Conservation (phyloP, 2,797 vertebrate species). For the Vireo griseus region DNA sequence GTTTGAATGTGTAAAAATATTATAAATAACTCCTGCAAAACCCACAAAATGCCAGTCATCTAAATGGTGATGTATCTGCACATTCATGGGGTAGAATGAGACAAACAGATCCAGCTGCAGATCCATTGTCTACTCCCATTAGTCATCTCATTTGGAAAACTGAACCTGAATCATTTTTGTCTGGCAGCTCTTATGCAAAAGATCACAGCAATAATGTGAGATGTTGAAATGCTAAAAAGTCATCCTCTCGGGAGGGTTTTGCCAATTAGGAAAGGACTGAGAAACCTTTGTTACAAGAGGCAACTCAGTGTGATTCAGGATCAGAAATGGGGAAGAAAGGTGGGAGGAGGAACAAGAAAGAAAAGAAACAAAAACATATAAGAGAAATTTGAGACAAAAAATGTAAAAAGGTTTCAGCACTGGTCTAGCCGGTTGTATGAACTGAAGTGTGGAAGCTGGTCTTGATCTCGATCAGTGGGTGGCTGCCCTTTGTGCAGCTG, state of each 20-base stretch:
- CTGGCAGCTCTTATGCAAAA: slow-evolving; percentile 27
- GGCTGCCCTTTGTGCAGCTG: background rate
- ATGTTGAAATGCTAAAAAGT: slow-evolving; percentile 59
- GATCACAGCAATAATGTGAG: slow-evolving; percentile 53
- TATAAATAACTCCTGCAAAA: slow-evolving; percentile 47
- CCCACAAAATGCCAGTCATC: slow-evolving; percentile 41
- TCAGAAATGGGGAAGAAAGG: slow-evolving; percentile 41
- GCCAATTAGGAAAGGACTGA: slow-evolving; percentile 59
- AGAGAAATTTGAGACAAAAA: background rate
- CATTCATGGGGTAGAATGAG: slow-evolving; percentile 7
- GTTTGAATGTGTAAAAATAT: slow-evolving; percentile 52
- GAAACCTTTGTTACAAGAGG: slow-evolving; percentile 19
- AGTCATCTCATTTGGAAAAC: slow-evolving; percentile 58
- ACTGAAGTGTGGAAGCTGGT: background rate
- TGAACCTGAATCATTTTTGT: slow-evolving; percentile 37
- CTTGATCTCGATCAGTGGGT: background rate
- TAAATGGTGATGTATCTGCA: slow-evolving; percentile 22
- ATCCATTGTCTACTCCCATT: slow-evolving; percentile 27
- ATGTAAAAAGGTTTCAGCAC: background rate
- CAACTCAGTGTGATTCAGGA: slow-evolving; percentile 34
- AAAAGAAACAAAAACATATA: background rate
- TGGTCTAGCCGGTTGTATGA: background rate
- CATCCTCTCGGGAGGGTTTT: slow-evolving; percentile 51
- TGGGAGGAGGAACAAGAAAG: slow-evolving; percentile 9
- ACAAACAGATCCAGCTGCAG: slow-evolving; percentile 13